Evolutionary conservation across 35 echinoderm and acorn worm genomes (phyloP).

Genomic region (Heliocidaris erythrogramma): DNA sequence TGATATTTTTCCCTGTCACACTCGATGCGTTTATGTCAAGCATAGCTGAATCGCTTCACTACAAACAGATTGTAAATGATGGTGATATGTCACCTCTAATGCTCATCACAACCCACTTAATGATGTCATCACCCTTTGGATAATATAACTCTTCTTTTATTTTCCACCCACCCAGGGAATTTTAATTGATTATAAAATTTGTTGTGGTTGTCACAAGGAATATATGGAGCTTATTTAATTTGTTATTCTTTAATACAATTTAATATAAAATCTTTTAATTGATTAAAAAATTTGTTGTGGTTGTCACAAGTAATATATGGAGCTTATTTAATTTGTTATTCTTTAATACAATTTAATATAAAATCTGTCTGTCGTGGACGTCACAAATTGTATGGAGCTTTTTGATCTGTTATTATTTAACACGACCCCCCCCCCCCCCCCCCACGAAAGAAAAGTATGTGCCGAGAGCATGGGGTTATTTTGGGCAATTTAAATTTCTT

Average conservation of each 20-base stretch:
- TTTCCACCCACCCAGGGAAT: neutral
- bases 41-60: neutral
- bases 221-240: neutral
- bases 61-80: neutral
- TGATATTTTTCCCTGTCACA: neutral
- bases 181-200: neutral
- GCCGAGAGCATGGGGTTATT: neutral
- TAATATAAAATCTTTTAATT: neutral
- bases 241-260: neutral
- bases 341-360: neutral
- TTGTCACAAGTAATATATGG: too few relatives aligned
- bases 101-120: neutral
- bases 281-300: too few relatives aligned
- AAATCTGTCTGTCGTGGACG: neutral
- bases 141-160: neutral
- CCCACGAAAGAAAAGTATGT: neutral
- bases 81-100: neutral
- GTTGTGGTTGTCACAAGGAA: neutral
- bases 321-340: too few relatives aligned
- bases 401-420: too few relatives aligned
- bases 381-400: too few relatives aligned
- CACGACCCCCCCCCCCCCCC: too few relatives aligned
- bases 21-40: neutral
- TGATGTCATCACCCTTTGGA: neutral
- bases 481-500: neutral